Evolutionary conservation across 2,113 vertebrate species (phyloP).

Genomic region (Riparia riparia): DNA sequence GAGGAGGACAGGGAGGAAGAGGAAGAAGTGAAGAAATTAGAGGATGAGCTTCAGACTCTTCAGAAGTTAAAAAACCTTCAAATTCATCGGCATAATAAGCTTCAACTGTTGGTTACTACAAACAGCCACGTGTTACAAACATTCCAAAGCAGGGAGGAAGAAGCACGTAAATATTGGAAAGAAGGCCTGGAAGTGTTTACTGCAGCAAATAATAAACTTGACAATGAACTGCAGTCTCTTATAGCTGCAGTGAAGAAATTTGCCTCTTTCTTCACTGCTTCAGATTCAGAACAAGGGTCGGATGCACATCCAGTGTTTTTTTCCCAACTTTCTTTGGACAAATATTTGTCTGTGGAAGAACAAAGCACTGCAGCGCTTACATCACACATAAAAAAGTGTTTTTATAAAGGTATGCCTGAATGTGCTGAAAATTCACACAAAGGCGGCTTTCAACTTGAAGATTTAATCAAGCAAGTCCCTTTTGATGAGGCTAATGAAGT

Average conservation of each 20-base stretch:
- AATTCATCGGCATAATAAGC: slow-evolving; percentile 78
- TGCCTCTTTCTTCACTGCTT: slow-evolving; percentile 70
- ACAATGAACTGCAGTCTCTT: slow-evolving; percentile 77
- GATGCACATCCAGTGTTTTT: slow-evolving; percentile 72
- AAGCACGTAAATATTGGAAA: slow-evolving; percentile 60
- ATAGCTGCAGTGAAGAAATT: slow-evolving; percentile 74
- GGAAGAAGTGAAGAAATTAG: slow-evolving; percentile 75
- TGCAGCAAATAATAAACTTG: slow-evolving; percentile 76
- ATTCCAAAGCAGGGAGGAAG: slow-evolving; percentile 68
- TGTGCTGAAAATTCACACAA: slow-evolving; percentile 79
- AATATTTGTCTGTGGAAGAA: slow-evolving; percentile 86
- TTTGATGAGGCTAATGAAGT: slow-evolving; percentile 25
- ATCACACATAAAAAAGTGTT: slow-evolving; percentile 78
- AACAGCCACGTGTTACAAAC: slow-evolving; percentile 69
- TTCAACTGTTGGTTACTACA: slow-evolving; percentile 78
- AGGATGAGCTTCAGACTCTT: slow-evolving; percentile 82
- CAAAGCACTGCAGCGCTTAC: slow-evolving; percentile 83
- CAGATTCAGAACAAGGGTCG: not conserved
- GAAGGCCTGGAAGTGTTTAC: slow-evolving; percentile 69
- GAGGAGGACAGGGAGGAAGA: slow-evolving; percentile 62
- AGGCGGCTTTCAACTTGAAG: slow-evolving; percentile 79
- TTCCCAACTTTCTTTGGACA: slow-evolving; percentile 82
- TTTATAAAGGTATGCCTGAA: slow-evolving; percentile 77
- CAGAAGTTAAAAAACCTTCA: slow-evolving; percentile 81
- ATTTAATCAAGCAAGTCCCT: slow-evolving; percentile 68